These are phyloP conservation scores for Oxycera nigricornis DNA, from an alignment of 2,888 invertebrate genomes.

Conservation along the genomic window DNA sequence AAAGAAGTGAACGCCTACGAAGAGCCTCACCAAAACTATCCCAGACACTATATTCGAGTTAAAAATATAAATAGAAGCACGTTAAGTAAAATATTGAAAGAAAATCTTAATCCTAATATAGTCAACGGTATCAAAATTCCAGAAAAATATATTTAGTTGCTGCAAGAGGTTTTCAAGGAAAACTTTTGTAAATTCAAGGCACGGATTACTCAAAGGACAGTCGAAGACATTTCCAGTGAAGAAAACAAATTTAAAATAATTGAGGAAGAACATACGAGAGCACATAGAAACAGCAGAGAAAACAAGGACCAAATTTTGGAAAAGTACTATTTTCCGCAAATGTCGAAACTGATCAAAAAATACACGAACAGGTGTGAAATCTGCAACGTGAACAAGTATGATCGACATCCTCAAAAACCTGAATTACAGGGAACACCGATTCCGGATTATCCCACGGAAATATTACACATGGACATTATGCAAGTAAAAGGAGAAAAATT, in stretches of 20 bases:
- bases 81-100: neutral
- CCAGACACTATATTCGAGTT: neutral
- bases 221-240: neutral
- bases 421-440: neutral
- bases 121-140: slow-evolving; percentile 17
- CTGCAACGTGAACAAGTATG: neutral
- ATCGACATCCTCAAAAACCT: neutral
- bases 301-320: neutral
- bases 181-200: slow-evolving; percentile 11
- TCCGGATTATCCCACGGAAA: neutral
- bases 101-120: neutral
- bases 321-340: neutral
- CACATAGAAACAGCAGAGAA: neutral
- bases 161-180: slow-evolving; percentile 15
- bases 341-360: neutral
- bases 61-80: neutral
- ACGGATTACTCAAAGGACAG: neutral
- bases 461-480: neutral
- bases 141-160: neutral
- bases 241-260: neutral
- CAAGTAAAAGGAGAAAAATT: neutral
- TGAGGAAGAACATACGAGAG: neutral
- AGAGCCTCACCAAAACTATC: neutral
- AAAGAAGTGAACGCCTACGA: neutral
- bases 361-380: slow-evolving; percentile 2